Evolutionary conservation across 35 echinoderm and acorn worm species (phyloP), one percentile per base, ranked within the genome.

Genomic region (Apostichopus californicus): DNA sequence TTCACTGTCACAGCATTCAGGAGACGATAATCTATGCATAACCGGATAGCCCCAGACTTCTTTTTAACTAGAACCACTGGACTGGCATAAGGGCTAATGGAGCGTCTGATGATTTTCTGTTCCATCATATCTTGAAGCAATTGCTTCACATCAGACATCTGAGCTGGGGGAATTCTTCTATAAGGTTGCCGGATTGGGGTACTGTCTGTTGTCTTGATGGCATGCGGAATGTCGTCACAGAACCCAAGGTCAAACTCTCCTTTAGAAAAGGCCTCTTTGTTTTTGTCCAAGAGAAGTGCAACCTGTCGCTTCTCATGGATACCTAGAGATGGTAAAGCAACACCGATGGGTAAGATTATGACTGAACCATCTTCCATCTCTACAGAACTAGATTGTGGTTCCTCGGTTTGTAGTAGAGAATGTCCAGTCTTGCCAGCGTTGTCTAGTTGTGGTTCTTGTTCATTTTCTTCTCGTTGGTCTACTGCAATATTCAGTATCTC

Each of bases 61-160:
- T 91, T 78, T 73, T 55, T 56, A 6, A 91, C 90, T 23, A 91
- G 17, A 6, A 91, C 90, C 23, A 91, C 77, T 78, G 90, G 90
- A 55, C 73, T 80, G 3, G 90, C 90, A 78, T 80, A 79, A 1
- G 90, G 73, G 55, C 61, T 91, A 59, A 23, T 20, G 9, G 90
- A 78, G 13, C 57, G 55, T 24, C 54, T 22, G 73, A 79, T 91
- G 20, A 91, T 80, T 17, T 77, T 77, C 52, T 80, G 75, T 17
- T 91, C 90, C 18, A 91, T 53, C 90, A 79, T 91, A n/a, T 58
- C 73, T 58, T 91, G 72, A 3, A 79, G 12, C 15, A 91, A 53
- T 78, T 91, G 88, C 58, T 80, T 91, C 2, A 91, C 90, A 13
- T 91, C 90, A n/a, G 57, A 20, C 60, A 89, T 89, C 52, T 89